Conservation (phyloP, 92 coral and sea anemone genomes). For the Epizoanthus ramosus region DNA sequence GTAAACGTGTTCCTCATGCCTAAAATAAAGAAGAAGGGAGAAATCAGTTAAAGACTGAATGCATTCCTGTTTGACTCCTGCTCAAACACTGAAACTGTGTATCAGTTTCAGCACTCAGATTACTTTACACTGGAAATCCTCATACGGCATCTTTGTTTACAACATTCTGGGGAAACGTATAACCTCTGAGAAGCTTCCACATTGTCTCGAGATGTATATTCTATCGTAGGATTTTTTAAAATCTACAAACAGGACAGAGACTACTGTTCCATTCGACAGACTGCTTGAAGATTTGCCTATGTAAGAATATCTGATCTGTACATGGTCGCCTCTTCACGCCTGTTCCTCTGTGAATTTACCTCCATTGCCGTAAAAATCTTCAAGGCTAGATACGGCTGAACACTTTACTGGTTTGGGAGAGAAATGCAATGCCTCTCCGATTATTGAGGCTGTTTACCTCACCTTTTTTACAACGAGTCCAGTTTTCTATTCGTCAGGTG, state of each 20-base stretch:
- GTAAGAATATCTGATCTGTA: constrained; percentile 3
- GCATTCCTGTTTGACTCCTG: too few relatives aligned
- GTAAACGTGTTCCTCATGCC: too few relatives aligned
- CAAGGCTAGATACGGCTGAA: background rate
- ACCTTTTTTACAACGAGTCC: background rate
- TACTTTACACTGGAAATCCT: background rate
- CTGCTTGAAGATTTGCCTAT: background rate
- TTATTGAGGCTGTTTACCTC: background rate
- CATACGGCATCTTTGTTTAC: background rate
- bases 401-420: background rate
- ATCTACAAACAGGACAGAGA: background rate
- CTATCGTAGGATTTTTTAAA: background rate
- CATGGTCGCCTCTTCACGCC: background rate
- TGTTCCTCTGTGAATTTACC: background rate
- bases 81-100: too few relatives aligned
- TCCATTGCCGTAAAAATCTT: background rate
- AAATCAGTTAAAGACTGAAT: too few relatives aligned
- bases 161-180: background rate
- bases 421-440: background rate
- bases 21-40: too few relatives aligned
- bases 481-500: background rate
- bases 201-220: background rate
- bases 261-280: background rate
- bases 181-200: background rate
- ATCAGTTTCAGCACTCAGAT: too few relatives aligned